A percentile compares a stretch with the other conserved stretches of the same genome.
Evolutionary conservation across 2,797 vertebrate species (phyloP).

Genomic region (Tangara arthus): DNA sequence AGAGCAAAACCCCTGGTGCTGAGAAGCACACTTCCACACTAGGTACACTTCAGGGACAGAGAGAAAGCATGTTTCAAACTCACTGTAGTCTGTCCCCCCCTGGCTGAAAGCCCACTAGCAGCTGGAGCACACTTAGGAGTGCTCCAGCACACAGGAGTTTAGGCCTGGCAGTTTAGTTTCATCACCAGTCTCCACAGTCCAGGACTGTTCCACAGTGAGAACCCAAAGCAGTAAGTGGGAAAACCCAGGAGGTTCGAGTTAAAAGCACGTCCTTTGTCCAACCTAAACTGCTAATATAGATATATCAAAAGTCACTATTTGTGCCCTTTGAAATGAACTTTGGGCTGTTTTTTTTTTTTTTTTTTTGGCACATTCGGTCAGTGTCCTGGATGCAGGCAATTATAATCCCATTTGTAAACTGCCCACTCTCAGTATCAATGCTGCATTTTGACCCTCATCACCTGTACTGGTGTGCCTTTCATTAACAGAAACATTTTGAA

Average conservation of each 20-base stretch:
- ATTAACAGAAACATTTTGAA: not conserved
- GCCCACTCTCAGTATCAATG: fast-evolving
- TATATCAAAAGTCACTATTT: not conserved
- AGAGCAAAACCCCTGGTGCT: not conserved
- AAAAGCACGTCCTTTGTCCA: not conserved
- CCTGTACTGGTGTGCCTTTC: not conserved
- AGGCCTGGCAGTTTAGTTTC: not conserved
- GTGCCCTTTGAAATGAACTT: not conserved
- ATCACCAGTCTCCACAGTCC: not conserved
- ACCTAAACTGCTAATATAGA: not conserved
- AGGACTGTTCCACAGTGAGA: not conserved
- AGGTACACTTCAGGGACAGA: not conserved
- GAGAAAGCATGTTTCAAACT: not conserved
- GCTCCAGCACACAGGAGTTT: not conserved
- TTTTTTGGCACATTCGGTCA: not conserved
- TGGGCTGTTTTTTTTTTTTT: too few species aligned
- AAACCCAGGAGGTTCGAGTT: not conserved
- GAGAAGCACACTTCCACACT: not conserved
- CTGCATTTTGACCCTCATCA: not conserved
- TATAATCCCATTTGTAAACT: not conserved
- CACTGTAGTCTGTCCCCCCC: not conserved
- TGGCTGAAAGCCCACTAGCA: not conserved
- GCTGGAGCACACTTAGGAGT: not conserved
- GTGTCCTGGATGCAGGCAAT: not conserved
- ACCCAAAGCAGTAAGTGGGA: not conserved